Evolutionary conservation across 2,113 vertebrate species (phyloP).

Genomic region (Rhinoderma darwinii): DNA sequence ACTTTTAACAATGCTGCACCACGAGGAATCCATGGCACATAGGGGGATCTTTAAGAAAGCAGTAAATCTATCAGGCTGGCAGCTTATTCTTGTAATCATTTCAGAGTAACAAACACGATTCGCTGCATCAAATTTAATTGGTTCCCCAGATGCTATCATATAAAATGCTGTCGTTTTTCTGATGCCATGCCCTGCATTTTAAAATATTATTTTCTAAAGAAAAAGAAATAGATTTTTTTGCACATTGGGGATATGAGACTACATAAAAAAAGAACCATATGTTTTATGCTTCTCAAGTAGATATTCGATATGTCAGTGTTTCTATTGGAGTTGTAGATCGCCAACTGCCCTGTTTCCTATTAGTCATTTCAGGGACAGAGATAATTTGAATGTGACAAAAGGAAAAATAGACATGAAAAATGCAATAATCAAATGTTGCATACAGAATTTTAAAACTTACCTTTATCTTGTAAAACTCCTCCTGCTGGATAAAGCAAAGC

Average conservation of each 20-base stretch:
- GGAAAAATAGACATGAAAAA: neutral
- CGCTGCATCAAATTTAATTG: slow-evolving; percentile 50
- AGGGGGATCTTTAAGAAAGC: slow-evolving; percentile 10
- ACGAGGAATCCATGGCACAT: neutral
- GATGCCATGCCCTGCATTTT: slow-evolving; percentile 24
- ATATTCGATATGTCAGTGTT: neutral
- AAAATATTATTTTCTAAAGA: slow-evolving; percentile 45
- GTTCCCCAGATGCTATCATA: slow-evolving; percentile 39
- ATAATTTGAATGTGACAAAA: neutral
- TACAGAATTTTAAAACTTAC: neutral
- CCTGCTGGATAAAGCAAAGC: too few relatives aligned
- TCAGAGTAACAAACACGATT: slow-evolving; percentile 39
- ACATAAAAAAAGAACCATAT: slow-evolving; percentile 12
- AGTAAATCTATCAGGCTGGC: slow-evolving; percentile 40
- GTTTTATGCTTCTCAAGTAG: neutral
- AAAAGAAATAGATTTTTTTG: slow-evolving; percentile 13
- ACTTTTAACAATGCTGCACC: slow-evolving; percentile 8
- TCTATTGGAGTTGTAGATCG: neutral
- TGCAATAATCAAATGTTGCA: too few relatives aligned
- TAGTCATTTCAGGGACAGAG: neutral
- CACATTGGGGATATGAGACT: neutral
- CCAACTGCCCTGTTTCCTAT: neutral
- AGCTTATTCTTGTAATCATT: slow-evolving; percentile 43
- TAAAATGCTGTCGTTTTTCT: slow-evolving; percentile 30
- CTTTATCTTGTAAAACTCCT: too few relatives aligned